phyloP scores from a whole-genome alignment of 2,888 invertebrate genomes.

The Melanchra persicariae region DNA sequence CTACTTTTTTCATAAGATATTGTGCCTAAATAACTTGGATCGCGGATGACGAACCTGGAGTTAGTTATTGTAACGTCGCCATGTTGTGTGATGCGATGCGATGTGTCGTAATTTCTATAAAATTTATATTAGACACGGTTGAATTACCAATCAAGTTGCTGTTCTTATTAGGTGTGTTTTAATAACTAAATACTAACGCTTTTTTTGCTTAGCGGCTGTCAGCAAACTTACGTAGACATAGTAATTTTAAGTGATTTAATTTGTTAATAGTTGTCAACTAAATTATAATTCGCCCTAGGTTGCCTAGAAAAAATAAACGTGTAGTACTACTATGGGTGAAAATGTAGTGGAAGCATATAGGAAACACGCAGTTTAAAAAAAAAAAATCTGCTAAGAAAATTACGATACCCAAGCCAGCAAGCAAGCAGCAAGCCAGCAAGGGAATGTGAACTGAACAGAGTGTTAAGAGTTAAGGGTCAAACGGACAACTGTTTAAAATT shows the following conservation, averaged over 20 bases:
- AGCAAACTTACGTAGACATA: neutral
- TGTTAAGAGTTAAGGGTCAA: conserved; percentile 47
- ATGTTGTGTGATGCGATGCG: too few species aligned
- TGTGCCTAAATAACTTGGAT: conserved; percentile 61
- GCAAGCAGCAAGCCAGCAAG: conserved; percentile 13
- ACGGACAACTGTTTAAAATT: conserved; percentile 42
- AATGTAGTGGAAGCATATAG: too few species aligned
- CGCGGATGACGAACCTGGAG: conserved; percentile 49
- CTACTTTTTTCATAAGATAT: conserved; percentile 71
- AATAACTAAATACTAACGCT: neutral
- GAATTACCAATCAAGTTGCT: conserved; percentile 1
- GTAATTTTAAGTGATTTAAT: neutral
- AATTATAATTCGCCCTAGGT: neutral
- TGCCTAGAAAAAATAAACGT: too few species aligned
- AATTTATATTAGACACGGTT: conserved; percentile 8
- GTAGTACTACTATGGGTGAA: too few species aligned
- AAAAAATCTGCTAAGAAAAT: conserved; percentile 6
- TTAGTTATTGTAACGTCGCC: conserved; percentile 25
- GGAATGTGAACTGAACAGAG: neutral
- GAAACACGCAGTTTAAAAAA: too few species aligned
- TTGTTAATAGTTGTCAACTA: neutral
- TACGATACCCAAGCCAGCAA: neutral
- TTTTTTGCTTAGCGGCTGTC: neutral
- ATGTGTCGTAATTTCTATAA: conserved; percentile 6
- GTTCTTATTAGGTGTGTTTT: neutral